These are phyloP conservation scores for Urocolius indicus DNA, from an alignment of 2,113 vertebrate genomes.

Conservation along the genomic window DNA sequence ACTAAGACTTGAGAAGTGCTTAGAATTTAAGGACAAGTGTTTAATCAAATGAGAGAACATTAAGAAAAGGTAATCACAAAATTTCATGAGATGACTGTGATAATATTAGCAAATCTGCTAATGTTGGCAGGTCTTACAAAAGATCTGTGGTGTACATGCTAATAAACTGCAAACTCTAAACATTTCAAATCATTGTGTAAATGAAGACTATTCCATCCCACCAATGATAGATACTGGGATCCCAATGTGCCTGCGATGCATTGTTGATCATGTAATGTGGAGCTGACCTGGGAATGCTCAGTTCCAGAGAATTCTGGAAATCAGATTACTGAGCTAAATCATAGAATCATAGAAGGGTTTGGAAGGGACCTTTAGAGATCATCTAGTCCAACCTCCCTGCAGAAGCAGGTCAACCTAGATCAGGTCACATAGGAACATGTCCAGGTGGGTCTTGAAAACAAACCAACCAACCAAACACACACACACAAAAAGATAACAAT, in stretches of 20 bases:
- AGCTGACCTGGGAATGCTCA: neutral
- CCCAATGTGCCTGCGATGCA: neutral
- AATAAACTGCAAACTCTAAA: neutral
- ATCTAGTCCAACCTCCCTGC: too few relatives aligned
- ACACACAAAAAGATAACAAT: too few relatives aligned
- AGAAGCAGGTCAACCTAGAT: too few relatives aligned
- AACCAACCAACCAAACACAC: neutral
- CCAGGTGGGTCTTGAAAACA: neutral
- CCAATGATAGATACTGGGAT: neutral
- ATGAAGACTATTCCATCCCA: neutral
- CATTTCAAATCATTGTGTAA: neutral
- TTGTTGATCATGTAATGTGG: neutral
- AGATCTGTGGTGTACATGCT: neutral
- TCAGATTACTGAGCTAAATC: neutral
- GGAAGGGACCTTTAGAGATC: neutral
- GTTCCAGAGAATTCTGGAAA: neutral
- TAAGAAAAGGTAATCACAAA: neutral
- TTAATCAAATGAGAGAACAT: neutral
- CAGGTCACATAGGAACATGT: too few relatives aligned
- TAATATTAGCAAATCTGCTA: neutral
- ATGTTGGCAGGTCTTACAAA: neutral
- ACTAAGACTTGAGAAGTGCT: neutral
- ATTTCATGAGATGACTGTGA: neutral
- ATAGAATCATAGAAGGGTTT: too few relatives aligned
- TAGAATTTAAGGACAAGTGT: neutral